Base-by-base conservation (phyloP, 2,113 vertebrate genomes). In the Atractosteus spatula region DNA sequence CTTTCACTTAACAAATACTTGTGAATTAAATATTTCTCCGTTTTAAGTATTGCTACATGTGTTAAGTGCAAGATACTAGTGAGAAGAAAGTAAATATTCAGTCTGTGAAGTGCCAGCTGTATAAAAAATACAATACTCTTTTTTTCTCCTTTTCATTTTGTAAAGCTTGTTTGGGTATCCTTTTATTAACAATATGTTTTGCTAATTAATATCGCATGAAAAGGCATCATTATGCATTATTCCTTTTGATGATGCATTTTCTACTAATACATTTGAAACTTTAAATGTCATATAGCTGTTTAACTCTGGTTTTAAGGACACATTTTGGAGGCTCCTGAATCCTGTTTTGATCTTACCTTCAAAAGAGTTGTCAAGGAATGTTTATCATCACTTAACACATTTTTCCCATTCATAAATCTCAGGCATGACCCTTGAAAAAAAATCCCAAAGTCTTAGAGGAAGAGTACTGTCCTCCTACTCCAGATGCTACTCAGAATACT, bases 21-120 rank as follows among this genome's bases (percentile, higher is more conserved):
- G 88, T 93, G 90, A 91, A 87, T 85, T 83, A 81, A 80, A 89
- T 80, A 81, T 82, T 78, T 80, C 74, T 82, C 83, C 79, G 76
- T 85, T 76, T 86, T 86, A 86, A 79, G 83, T 96, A 96, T 95
- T 95, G 92, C 92, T 94, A 95, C 89, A 91, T 92, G 88, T 93
- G 90, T 90, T 71, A 86, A 93, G 91, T 94, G 90, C 89, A 94
- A 95, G 85, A 86, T 91, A 92, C 74, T 91, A 80, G 82, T 91
- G 83, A 92, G 85, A 90, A 89, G 79, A 94, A 89, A 93, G 90
- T 67, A 89, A 89, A 79, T 82, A 79, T 82, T 91, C 81, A 45
- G 81, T 84, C 82, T 88, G 89, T 87, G 85, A 93, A 91, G 91
- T 88, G 88, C 85, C 80, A 85, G 85, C 86, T 89, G 86, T 88